phyloP scores from a whole-genome alignment of 2,797 vertebrate genomes.

The Enteromius trimaculatus region DNA sequence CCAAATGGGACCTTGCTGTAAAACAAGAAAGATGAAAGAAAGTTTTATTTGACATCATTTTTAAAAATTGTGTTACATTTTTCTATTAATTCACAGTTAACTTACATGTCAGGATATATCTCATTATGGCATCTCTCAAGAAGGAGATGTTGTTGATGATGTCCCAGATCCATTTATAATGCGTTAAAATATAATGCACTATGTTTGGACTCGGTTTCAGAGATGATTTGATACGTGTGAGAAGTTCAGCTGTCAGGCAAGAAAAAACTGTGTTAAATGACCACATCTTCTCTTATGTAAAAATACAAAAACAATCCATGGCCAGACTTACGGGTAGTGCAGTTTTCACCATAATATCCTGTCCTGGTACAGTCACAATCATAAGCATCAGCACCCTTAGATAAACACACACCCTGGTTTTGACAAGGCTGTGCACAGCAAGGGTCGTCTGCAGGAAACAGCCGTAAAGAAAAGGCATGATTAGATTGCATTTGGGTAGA shows the following conservation, averaged over 20 bases:
- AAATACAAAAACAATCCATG: not conserved
- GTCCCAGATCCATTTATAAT: slow-evolving; percentile 92
- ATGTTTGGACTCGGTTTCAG: slow-evolving; percentile 89
- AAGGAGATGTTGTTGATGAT: slow-evolving; percentile 91
- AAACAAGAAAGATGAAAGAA: slow-evolving; percentile 4
- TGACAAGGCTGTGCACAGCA: slow-evolving; percentile 95
- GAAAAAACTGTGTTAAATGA: not conserved
- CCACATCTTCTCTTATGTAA: not conserved
- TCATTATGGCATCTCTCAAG: slow-evolving; percentile 89
- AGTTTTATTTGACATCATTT: not conserved
- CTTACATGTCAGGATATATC: slow-evolving; percentile 75
- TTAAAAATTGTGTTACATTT: not conserved
- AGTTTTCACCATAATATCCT: slow-evolving; percentile 90
- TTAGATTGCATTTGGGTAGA: not conserved
- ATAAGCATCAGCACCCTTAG: slow-evolving; percentile 78
- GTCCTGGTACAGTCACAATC: slow-evolving; percentile 95
- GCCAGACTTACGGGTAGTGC: slow-evolving; percentile 85
- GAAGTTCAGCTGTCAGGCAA: slow-evolving; percentile 83
- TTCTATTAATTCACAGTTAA: not conserved
- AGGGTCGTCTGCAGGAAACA: slow-evolving; percentile 78
- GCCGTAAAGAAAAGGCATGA: not conserved
- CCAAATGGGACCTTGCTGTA: slow-evolving; percentile 80
- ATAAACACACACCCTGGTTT: slow-evolving; percentile 90
- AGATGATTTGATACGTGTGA: slow-evolving; percentile 83
- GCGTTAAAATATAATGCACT: slow-evolving; percentile 92